phyloP scores from a whole-genome alignment of 1,140 invertebrate genomes.

The Apis mellifera region DNA sequence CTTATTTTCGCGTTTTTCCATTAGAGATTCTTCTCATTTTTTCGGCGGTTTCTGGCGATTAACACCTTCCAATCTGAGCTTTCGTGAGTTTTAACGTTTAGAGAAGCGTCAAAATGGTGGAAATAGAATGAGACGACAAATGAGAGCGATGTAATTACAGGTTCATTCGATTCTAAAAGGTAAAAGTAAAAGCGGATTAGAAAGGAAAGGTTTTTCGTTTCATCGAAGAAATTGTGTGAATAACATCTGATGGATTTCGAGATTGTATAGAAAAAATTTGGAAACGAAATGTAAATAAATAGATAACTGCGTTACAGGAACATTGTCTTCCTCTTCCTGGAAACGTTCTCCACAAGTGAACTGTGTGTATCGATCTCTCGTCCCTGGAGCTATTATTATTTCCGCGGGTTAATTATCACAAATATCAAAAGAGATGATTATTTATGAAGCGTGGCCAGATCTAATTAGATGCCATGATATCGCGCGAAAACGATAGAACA shows the following conservation, averaged over 20 bases:
- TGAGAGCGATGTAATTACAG: too few relatives aligned
- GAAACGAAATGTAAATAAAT: neutral
- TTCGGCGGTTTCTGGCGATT: neutral
- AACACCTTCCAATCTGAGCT: neutral
- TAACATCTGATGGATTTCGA: too few relatives aligned
- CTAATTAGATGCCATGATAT: slow-evolving; percentile 7
- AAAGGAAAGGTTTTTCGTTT: too few relatives aligned
- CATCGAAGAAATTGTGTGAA: too few relatives aligned
- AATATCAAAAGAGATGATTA: slow-evolving; percentile 10
- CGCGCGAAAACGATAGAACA: neutral
- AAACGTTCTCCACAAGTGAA: neutral
- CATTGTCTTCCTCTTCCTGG: too few relatives aligned
- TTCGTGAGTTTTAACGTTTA: neutral
- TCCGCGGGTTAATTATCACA: neutral
- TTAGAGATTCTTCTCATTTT: neutral
- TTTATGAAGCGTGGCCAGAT: neutral
- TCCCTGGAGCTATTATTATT: neutral
- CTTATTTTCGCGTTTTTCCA: neutral
- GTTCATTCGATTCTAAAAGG: too few relatives aligned
- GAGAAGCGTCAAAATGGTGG: neutral
- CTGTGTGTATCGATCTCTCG: neutral
- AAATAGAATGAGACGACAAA: neutral
- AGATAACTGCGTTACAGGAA: neutral
- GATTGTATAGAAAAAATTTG: too few relatives aligned
- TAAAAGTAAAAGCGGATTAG: too few relatives aligned